Conservation (phyloP, 2,113 vertebrate genomes). For the Rhea americana region DNA sequence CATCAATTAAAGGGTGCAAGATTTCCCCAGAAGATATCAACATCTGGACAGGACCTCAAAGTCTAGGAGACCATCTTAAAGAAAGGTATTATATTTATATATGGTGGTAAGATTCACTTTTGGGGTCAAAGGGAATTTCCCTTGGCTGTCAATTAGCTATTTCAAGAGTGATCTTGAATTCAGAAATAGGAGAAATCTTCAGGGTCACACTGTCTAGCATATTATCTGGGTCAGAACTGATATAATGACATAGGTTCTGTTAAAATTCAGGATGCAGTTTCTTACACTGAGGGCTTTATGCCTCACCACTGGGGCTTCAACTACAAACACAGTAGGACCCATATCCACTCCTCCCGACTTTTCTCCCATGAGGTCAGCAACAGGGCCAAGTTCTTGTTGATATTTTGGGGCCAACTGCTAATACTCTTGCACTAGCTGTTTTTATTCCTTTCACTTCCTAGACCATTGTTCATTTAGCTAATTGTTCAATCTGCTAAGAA, state of each 20-base stretch:
- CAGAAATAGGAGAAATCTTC: neutral
- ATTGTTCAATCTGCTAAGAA: neutral
- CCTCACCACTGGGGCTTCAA: neutral
- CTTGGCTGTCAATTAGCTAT: neutral
- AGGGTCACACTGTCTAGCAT: neutral
- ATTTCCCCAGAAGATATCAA: neutral
- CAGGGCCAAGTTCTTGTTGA: neutral
- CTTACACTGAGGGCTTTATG: rapidly evolving
- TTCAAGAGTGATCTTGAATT: neutral
- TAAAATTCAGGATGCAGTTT: neutral
- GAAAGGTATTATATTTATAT: neutral
- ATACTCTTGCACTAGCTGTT: no score
- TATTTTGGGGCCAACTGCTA: rapidly evolving
- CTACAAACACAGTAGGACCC: neutral
- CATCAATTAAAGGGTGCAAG: neutral
- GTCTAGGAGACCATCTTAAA: neutral
- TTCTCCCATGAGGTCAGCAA: neutral
- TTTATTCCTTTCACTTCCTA: neutral
- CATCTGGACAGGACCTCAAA: neutral
- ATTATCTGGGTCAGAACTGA: neutral
- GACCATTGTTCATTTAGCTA: neutral
- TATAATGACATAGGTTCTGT: rapidly evolving
- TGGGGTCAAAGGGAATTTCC: neutral
- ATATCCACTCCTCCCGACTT: rapidly evolving
- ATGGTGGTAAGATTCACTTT: neutral